Base-by-base conservation (phyloP, 2,797 vertebrate species). In the Hemitrygon akajei region DNA sequence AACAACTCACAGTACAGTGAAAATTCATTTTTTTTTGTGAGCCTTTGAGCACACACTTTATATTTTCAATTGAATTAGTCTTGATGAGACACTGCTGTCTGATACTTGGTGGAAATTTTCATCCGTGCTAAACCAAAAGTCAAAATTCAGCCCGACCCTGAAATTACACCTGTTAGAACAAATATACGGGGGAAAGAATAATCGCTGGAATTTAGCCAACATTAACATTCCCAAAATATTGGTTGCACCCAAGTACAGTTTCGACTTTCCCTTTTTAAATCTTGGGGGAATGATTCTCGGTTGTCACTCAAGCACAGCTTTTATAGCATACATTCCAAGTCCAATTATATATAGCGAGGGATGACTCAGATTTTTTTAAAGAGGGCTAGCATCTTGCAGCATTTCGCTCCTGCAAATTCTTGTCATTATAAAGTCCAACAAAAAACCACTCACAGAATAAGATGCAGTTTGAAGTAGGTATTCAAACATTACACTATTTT, bases 361-460 rank as follows among this genome's bases (percentile, higher is more conserved):
- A 87, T 87, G 84, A 87, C 84, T 87, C 84, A 87, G 84, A 60
- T 22, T 56, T 86, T 86, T 60, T 86, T 60, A 1, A 79, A 37
- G n/a, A 18, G 84, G 18, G 58, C 25, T 56, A 87, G 84, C 84
- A 63, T 63, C 84, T 16, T 87, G 56, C 84, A 63, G 27, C 84
- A 87, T 87, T n/a, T 82, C 80, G 80, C 47, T 82, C 40, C 80
- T 77, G 12, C 27, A 77, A n/a, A 77, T 77, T 77, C 76, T 63
- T 58, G 84, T 34, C 84, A 87, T 12, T n/a, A 30, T n/a, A 63
- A 87, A 87, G 56, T 87, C 58, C 84, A 63, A 87, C 6, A n/a
- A 47, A 60, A n/a, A 87, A 63, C 60, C 60, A n/a, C 84, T 87
- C 11, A 58, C 27, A 86, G 82, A n/a, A 63, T 14, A 63, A 58